A percentile compares a stretch with the other conserved stretches of the same genome.
phyloP scores from a whole-genome alignment of 1,140 invertebrate species.

The Drosophila funebris region DNA sequence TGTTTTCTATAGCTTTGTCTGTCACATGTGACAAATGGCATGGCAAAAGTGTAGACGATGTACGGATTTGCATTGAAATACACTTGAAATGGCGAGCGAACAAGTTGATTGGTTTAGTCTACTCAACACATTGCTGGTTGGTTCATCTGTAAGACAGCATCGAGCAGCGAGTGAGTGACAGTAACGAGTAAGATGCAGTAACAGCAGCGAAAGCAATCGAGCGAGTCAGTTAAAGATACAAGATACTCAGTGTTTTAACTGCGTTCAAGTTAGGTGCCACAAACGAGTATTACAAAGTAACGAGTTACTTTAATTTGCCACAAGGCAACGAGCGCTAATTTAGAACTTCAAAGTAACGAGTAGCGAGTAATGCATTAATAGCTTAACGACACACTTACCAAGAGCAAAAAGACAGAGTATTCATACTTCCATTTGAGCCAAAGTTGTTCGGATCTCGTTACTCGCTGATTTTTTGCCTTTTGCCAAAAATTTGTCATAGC shows the following conservation, averaged over 20 bases:
- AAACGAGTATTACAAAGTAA: too few species aligned
- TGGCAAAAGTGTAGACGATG: conserved; percentile 18
- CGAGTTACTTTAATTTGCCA: too few species aligned
- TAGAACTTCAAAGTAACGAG: neutral
- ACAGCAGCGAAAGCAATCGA: too few species aligned
- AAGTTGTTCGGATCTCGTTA: neutral
- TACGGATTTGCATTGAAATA: conserved; percentile 38
- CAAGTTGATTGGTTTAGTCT: too few species aligned
- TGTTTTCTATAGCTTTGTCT: conserved; percentile 37
- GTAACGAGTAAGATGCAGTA: too few species aligned
- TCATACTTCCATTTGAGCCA: neutral
- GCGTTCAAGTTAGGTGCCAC: too few species aligned
- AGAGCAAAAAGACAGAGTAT: neutral
- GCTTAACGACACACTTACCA: neutral
- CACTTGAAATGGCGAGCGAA: neutral
- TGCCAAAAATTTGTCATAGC: conserved; percentile 39
- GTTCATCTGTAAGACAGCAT: too few species aligned
- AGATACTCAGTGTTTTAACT: too few species aligned
- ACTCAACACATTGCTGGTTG: too few species aligned
- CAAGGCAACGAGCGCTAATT: too few species aligned
- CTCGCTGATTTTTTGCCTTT: conserved; percentile 26
- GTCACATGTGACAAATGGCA: conserved; percentile 36
- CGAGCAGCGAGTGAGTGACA: too few species aligned
- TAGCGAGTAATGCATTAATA: neutral
- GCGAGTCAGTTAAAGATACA: neutral